Evolutionary conservation across 2,113 vertebrate genomes (phyloP).

Genomic region (Hippolais icterina): DNA sequence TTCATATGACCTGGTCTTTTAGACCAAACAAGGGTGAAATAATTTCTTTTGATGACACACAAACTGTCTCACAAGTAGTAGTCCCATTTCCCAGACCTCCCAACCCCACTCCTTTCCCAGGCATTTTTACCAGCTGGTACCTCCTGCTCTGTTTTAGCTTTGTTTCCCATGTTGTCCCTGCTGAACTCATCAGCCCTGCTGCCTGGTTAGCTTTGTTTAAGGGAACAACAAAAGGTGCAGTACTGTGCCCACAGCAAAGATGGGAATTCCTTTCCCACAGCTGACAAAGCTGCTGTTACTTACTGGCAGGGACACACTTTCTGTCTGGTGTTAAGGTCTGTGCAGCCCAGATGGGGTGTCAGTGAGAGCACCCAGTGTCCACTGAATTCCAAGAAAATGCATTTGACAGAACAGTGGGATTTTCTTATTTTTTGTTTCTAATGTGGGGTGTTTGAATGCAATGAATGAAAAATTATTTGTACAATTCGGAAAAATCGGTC

Average conservation of each 20-base stretch:
- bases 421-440: background rate
- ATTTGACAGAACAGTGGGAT: background rate
- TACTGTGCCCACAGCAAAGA: background rate
- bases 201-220: background rate
- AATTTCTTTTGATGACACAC: background rate
- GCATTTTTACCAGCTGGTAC: background rate
- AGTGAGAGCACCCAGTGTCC: background rate
- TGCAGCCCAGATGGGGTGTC: background rate
- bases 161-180: background rate
- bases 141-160: background rate
- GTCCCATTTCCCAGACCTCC: background rate
- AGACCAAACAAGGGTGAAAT: background rate
- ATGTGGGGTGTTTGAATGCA: background rate
- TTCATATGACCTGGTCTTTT: background rate
- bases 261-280: background rate
- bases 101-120: background rate
- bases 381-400: background rate
- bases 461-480: background rate
- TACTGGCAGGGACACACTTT: no score
- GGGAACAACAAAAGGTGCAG: background rate
- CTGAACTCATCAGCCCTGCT: background rate
- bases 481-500: background rate
- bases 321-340: background rate
- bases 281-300: background rate
- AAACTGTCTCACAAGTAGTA: background rate